Conservation (phyloP, 2,888 invertebrate genomes). For the Tetragonisca angustula region DNA sequence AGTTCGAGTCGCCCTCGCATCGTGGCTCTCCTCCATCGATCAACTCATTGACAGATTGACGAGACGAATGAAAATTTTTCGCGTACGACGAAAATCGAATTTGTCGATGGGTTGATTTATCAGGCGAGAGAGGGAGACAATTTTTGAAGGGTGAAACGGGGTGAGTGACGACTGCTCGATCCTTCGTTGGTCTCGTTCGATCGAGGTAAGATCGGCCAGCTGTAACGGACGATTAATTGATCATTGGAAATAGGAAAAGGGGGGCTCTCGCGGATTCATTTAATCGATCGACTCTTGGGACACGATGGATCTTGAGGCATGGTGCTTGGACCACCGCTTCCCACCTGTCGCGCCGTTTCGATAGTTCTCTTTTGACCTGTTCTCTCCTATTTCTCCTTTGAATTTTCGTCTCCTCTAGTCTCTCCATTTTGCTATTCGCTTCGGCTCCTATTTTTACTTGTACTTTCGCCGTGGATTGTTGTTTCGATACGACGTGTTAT, state of each 20-base stretch:
- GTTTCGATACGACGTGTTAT: no score
- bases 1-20: constrained; percentile 24
- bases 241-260: constrained; percentile 60
- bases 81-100: constrained; percentile 21
- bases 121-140: background rate
- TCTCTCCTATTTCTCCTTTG: no score
- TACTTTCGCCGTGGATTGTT: background rate
- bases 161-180: constrained; percentile 48
- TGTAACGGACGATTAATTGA: constrained; percentile 47
- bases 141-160: constrained; percentile 34
- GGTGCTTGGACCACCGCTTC: constrained; percentile 62
- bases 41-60: constrained; percentile 58
- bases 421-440: background rate
- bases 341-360: constrained; percentile 72
- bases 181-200: constrained; percentile 20
- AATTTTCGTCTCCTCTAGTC: background rate
- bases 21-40: constrained; percentile 40
- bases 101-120: constrained; percentile 47
- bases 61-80: background rate
- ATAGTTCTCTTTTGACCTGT: constrained; percentile 45
- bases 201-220: constrained; percentile 57
- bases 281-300: constrained; percentile 59
- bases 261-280: constrained; percentile 63
- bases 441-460: background rate
- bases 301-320: constrained; percentile 16